Evolutionary conservation across 2,113 vertebrate genomes (phyloP).

Genomic region (Herpailurus yagouaroundi): DNA sequence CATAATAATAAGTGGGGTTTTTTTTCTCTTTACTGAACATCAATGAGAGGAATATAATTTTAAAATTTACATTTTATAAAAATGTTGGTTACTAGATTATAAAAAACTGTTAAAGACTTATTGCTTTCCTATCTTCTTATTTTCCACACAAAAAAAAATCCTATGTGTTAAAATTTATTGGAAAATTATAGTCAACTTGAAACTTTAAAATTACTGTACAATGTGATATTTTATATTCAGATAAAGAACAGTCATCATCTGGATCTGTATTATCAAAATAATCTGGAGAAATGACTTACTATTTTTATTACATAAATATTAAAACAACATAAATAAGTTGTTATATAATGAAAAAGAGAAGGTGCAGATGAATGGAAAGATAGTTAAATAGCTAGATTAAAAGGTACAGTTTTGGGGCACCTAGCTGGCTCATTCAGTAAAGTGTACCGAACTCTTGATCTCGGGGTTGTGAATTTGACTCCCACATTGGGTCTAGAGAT

Average conservation of each 20-base stretch:
- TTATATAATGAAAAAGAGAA: not conserved
- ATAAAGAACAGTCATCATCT: not conserved
- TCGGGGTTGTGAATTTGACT: not conserved
- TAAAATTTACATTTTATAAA: not conserved
- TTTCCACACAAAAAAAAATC: not conserved
- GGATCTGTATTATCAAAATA: not conserved
- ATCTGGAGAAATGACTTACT: not conserved
- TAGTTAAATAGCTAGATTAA: not conserved
- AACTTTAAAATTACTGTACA: not conserved
- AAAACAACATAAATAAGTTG: not conserved
- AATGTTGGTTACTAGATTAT: not conserved
- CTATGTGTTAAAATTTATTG: not conserved
- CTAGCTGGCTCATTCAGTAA: not conserved
- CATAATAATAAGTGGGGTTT: not conserved
- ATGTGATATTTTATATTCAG: not conserved
- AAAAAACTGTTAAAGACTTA: not conserved
- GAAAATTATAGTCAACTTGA: not conserved
- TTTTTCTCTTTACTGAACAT: not conserved
- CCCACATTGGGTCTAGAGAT: not conserved
- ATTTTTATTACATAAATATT: not conserved
- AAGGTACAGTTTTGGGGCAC: not conserved
- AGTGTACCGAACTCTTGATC: not conserved
- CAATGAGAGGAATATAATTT: not conserved
- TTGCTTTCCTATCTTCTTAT: not conserved
- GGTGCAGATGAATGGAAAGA: not conserved